Percentiles rank a stretch among this genome's conserved stretches.
These are phyloP conservation scores for Goniozus legneri DNA, from an alignment of 1,140 invertebrate genomes.

Conservation along the genomic window DNA sequence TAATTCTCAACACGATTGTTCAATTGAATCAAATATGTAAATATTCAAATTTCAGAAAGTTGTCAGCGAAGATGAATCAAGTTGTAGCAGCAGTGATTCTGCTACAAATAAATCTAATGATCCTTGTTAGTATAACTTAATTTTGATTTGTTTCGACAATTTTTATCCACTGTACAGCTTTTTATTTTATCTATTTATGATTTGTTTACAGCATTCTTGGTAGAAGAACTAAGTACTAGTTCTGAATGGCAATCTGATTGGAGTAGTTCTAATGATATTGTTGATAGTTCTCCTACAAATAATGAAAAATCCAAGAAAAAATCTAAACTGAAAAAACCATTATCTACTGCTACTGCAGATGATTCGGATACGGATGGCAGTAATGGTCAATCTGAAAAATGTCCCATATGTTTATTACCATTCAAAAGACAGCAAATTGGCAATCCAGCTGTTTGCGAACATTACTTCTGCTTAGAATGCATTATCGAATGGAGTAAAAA, in stretches of 20 bases:
- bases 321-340: slow-evolving; percentile 11
- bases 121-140: slow-evolving; percentile 19
- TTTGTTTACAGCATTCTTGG: too few relatives aligned
- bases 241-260: slow-evolving; percentile 47
- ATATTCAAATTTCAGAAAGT: slow-evolving; percentile 31
- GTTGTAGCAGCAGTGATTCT: slow-evolving; percentile 28
- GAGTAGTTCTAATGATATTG: slow-evolving; percentile 35
- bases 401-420: slow-evolving; percentile 77
- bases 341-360: slow-evolving; percentile 7
- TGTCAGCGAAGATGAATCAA: slow-evolving; percentile 39
- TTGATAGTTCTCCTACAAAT: slow-evolving; percentile 11
- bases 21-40: not conserved
- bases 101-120: slow-evolving; percentile 18
- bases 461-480: slow-evolving; percentile 85
- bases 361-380: slow-evolving; percentile 58
- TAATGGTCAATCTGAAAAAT: slow-evolving; percentile 72
- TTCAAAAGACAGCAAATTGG: slow-evolving; percentile 73
- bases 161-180: not conserved
- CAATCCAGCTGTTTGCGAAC: slow-evolving; percentile 81
- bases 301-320: slow-evolving; percentile 14
- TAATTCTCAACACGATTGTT: slow-evolving; percentile 1
- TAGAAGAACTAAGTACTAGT: slow-evolving; percentile 30
- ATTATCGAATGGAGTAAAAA: slow-evolving; percentile 91
- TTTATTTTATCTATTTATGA: not conserved
- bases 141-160: slow-evolving; percentile 1